Percentiles rank a stretch among this genome's conserved stretches.
Conservation (phyloP, 2,888 invertebrate genomes). For the Platycheirus rosarum region DNA sequence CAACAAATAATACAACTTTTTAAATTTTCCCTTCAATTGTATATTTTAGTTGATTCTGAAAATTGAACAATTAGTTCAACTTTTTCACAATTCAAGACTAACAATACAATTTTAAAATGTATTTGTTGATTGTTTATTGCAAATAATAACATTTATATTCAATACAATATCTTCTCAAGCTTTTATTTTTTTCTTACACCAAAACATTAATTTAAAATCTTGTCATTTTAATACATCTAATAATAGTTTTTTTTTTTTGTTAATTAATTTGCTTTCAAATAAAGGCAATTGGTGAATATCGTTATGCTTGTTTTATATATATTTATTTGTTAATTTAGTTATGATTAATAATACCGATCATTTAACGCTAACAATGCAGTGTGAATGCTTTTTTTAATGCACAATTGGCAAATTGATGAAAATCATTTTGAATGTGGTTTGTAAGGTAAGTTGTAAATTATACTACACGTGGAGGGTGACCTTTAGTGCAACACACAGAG, state of each 20-base stretch:
- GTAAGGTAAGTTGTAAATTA: not conserved
- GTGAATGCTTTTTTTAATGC: conserved; percentile 57
- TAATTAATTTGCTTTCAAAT: conserved; percentile 61
- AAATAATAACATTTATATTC: conserved; percentile 35
- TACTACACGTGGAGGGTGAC: conserved; percentile 11
- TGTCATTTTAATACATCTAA: not conserved
- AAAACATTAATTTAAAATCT: not conserved
- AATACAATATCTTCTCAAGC: conserved; percentile 9
- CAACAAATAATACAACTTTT: too few species aligned
- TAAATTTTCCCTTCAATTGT: too few species aligned
- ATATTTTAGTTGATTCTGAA: too few species aligned
- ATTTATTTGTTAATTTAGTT: conserved; percentile 37
- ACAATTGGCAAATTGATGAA: conserved; percentile 47
- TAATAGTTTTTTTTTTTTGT: conserved; percentile 4
- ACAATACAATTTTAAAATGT: not conserved
- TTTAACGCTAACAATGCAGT: conserved; percentile 53
- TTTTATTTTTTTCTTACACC: not conserved
- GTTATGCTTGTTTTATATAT: conserved; percentile 62
- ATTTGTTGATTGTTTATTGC: conserved; percentile 69
- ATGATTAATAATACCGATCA: conserved; percentile 19
- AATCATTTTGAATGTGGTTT: too few species aligned
- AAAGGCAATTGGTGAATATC: conserved; percentile 77
- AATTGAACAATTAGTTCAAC: too few species aligned
- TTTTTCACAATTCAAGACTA: not conserved
- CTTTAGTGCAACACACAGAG: conserved; percentile 1